These are phyloP conservation scores for Caenorhabditis japonica DNA, from an alignment of 2,888 invertebrate genomes.

Conservation along the genomic window DNA sequence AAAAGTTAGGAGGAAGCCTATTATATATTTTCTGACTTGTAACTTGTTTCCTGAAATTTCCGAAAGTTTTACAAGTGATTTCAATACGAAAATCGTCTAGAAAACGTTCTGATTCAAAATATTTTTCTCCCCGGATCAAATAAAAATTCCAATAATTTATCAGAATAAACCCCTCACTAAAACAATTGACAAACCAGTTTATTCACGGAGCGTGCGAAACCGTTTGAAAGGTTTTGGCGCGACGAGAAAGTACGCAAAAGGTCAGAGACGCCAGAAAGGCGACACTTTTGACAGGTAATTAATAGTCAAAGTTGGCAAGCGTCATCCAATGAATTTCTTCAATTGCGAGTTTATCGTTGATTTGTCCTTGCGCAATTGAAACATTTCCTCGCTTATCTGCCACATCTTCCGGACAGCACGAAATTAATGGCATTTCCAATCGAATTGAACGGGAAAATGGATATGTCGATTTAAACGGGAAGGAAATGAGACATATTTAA, in stretches of 20 bases:
- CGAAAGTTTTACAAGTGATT: too few relatives aligned
- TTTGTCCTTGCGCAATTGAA: slow-evolving; percentile 48
- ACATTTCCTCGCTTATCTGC: slow-evolving; percentile 48
- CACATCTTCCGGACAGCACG: slow-evolving; percentile 36
- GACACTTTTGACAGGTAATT: slow-evolving; percentile 46
- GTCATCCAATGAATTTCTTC: slow-evolving; percentile 25
- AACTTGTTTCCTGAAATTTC: too few relatives aligned
- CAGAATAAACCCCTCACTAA: too few relatives aligned
- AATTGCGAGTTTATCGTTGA: slow-evolving; percentile 40
- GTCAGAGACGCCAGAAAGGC: slow-evolving; percentile 9
- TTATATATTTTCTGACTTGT: too few relatives aligned
- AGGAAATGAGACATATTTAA: slow-evolving; percentile 11
- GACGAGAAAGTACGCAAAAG: slow-evolving; percentile 20
- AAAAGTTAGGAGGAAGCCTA: too few relatives aligned
- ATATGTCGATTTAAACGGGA: slow-evolving; percentile 37
- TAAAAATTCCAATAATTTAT: too few relatives aligned
- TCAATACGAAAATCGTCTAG: too few relatives aligned
- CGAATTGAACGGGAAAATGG: slow-evolving; percentile 43
- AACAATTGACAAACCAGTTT: too few relatives aligned
- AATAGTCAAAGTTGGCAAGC: slow-evolving; percentile 34
- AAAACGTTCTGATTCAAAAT: too few relatives aligned
- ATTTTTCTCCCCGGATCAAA: too few relatives aligned
- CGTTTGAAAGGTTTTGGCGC: slow-evolving; percentile 21
- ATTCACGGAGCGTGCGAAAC: slow-evolving; percentile 43
- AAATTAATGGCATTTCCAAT: slow-evolving; percentile 42